These are phyloP conservation scores for Salvelinus sp. DNA, from an alignment of 2,113 vertebrate genomes.

Conservation along the genomic window DNA sequence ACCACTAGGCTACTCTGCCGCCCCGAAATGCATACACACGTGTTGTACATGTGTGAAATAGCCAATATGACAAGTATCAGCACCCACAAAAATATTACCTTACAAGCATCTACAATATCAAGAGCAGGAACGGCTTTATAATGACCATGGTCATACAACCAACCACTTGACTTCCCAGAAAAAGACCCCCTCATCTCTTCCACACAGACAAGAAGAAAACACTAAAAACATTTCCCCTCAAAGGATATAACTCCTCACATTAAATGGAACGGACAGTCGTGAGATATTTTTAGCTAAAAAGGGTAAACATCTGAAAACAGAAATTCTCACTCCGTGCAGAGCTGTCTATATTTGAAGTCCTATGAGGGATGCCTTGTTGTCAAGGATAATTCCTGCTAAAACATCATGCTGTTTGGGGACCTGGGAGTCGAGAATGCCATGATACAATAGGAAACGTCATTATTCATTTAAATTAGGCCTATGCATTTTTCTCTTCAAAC, in stretches of 20 bases:
- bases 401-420: constrained; percentile 44
- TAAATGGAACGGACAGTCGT: constrained; percentile 46
- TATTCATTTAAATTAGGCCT: constrained; percentile 52
- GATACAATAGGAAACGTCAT: constrained; percentile 56
- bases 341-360: constrained; percentile 56
- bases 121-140: not conserved
- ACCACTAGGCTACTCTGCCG: too few relatives aligned
- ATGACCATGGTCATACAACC: not conserved
- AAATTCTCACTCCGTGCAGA: constrained; percentile 9
- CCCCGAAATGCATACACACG: too few relatives aligned
- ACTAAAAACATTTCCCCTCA: constrained; percentile 11
- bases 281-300: constrained; percentile 46
- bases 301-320: constrained; percentile 9
- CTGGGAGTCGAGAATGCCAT: constrained; percentile 41
- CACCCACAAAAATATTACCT: not conserved
- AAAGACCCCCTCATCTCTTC: not conserved
- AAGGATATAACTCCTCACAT: constrained; percentile 53
- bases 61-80: too few relatives aligned
- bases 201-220: constrained; percentile 25
- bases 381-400: constrained; percentile 53
- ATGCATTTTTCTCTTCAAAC: constrained; percentile 42
- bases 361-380: constrained; percentile 60
- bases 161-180: not conserved
- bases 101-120: not conserved
- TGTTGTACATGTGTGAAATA: too few relatives aligned